Percentiles rank a stretch among this genome's conserved stretches.
phyloP scores from a whole-genome alignment of 2,113 vertebrate species.

The Erinaceus europaeus region DNA sequence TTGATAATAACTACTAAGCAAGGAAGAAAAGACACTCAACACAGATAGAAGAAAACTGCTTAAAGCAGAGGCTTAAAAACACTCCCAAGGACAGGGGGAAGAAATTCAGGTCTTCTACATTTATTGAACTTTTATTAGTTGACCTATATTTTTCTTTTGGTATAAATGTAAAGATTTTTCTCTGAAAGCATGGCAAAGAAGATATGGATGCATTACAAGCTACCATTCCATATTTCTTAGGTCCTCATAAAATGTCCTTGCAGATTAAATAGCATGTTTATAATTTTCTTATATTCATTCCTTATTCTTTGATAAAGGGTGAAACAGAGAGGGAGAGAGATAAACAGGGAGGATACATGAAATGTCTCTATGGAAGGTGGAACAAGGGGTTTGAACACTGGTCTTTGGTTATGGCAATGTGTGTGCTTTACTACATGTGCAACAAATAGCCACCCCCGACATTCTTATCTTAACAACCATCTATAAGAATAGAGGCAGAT shows the following conservation, averaged over 20 bases:
- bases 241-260: background rate
- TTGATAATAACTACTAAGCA: slow-evolving; percentile 53
- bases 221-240: background rate
- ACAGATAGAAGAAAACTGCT: background rate
- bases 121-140: background rate
- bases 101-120: background rate
- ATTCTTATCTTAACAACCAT: too few species aligned
- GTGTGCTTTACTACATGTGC: too few species aligned
- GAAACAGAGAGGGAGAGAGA: too few species aligned
- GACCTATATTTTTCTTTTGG: background rate
- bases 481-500: background rate
- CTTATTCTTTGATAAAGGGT: too few species aligned
- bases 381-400: too few species aligned
- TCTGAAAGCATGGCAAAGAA: background rate
- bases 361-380: too few species aligned
- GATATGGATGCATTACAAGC: background rate
- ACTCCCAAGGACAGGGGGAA: background rate
- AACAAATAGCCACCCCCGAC: too few species aligned
- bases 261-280: background rate
- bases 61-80: background rate
- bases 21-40: background rate
- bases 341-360: too few species aligned
- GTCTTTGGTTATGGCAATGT: too few species aligned
- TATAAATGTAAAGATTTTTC: background rate
- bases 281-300: background rate